Percentiles rank a stretch among this genome's conserved stretches.
phyloP scores from a whole-genome alignment of 2,113 vertebrate genomes.

The Myocastor coypus region DNA sequence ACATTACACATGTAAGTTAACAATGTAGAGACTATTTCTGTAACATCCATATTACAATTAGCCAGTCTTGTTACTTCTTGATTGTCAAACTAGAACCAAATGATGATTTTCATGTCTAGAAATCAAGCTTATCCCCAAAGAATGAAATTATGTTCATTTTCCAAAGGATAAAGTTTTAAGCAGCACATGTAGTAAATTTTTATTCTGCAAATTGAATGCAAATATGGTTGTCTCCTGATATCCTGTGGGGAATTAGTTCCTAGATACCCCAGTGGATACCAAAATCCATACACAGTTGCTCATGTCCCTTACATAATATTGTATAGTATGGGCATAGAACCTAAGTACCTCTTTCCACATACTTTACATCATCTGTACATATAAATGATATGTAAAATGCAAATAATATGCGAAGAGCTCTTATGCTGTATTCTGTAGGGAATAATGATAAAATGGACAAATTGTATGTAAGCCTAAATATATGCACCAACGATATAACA shows the following conservation, averaged over 20 bases:
- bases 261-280: background rate
- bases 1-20: background rate
- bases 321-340: background rate
- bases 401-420: background rate
- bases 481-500: background rate
- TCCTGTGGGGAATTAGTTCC: background rate
- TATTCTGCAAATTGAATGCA: constrained; percentile 17
- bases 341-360: background rate
- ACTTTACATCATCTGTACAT: background rate
- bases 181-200: background rate
- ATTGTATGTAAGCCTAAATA: background rate
- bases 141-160: background rate
- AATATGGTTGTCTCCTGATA: background rate
- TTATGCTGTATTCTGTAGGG: background rate
- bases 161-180: background rate
- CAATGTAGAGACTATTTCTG: background rate
- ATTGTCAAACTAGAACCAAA: background rate
- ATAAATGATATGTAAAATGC: background rate
- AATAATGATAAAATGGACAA: background rate
- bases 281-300: background rate
- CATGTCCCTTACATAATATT: background rate
- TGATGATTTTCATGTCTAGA: background rate
- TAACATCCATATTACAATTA: background rate
- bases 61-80: background rate
- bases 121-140: constrained; percentile 11